Conservation (phyloP, 2,888 invertebrate species). For the Fragum fragum region DNA sequence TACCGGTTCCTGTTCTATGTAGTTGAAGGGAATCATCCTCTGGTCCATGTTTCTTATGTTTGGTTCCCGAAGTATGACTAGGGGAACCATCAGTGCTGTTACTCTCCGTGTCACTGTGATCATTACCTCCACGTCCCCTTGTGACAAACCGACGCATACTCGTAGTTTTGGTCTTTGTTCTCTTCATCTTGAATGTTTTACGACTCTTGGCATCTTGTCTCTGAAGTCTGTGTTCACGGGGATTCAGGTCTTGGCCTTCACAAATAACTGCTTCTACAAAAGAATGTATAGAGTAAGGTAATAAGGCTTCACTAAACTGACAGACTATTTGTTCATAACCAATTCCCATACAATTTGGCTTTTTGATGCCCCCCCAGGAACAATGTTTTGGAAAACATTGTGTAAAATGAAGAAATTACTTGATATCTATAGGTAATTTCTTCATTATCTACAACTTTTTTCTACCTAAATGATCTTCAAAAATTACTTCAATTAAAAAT, state of each 20-base stretch:
- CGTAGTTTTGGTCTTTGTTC: slow-evolving; percentile 80
- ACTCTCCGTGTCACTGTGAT: slow-evolving; percentile 72
- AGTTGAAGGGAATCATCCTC: slow-evolving; percentile 54
- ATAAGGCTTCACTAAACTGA: neutral
- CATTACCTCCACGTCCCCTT: slow-evolving; percentile 62
- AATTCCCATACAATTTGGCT: too few relatives aligned
- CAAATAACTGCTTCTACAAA: slow-evolving; percentile 15
- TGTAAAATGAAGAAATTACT: too few relatives aligned
- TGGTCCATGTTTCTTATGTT: slow-evolving; percentile 33
- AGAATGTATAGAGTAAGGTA: neutral
- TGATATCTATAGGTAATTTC: too few relatives aligned
- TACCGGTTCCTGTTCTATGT: slow-evolving; percentile 60
- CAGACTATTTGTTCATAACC: neutral
- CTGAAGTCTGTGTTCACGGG: slow-evolving; percentile 90
- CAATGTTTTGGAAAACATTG: too few relatives aligned
- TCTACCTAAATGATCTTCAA: too few relatives aligned
- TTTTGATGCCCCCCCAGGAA: too few relatives aligned
- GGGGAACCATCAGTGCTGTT: slow-evolving; percentile 74
- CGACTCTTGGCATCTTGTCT: slow-evolving; percentile 97
- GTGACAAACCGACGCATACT: slow-evolving; percentile 74
- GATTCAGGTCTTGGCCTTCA: slow-evolving; percentile 71
- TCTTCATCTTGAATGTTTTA: slow-evolving; percentile 93
- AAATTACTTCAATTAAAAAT: too few relatives aligned
- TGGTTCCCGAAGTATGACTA: slow-evolving; percentile 33
- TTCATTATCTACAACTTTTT: too few relatives aligned